These are phyloP conservation scores for Rhodeus uyekii DNA, from an alignment of 2,797 vertebrate species.

Conservation along the genomic window DNA sequence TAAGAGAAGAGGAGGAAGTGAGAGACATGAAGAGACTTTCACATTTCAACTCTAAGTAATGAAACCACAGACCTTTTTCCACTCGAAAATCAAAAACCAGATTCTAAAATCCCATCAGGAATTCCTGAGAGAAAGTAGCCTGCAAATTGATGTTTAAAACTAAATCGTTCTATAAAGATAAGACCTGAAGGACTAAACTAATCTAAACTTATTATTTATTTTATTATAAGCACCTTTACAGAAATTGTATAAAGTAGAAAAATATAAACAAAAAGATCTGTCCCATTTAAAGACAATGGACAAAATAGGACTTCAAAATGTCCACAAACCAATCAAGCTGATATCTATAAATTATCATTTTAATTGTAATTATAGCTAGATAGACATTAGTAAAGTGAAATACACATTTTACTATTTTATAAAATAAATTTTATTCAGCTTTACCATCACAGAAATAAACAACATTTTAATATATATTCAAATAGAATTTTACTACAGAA, in stretches of 20 bases:
- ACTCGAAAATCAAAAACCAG: not conserved
- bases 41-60: not conserved
- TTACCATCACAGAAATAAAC: not conserved
- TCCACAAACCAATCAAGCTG: not conserved
- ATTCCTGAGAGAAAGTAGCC: not conserved
- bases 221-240: not conserved
- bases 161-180: not conserved
- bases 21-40: not conserved
- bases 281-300: not conserved
- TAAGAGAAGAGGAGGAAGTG: constrained; percentile 51
- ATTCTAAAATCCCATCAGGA: not conserved
- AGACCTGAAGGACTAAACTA: not conserved
- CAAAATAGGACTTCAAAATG: not conserved
- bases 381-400: not conserved
- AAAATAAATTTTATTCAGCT: too few relatives aligned
- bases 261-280: not conserved
- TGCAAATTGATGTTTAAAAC: not conserved
- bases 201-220: not conserved
- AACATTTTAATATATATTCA: not conserved
- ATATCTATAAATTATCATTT: not conserved
- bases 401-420: too few relatives aligned
- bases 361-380: not conserved
- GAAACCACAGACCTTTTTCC: not conserved
- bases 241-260: not conserved
- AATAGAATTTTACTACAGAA: not conserved